A percentile compares a stretch with the other conserved stretches of the same genome.
Conservation (phyloP, 2,888 invertebrate species). For the Gnatocerus cornutus region DNA sequence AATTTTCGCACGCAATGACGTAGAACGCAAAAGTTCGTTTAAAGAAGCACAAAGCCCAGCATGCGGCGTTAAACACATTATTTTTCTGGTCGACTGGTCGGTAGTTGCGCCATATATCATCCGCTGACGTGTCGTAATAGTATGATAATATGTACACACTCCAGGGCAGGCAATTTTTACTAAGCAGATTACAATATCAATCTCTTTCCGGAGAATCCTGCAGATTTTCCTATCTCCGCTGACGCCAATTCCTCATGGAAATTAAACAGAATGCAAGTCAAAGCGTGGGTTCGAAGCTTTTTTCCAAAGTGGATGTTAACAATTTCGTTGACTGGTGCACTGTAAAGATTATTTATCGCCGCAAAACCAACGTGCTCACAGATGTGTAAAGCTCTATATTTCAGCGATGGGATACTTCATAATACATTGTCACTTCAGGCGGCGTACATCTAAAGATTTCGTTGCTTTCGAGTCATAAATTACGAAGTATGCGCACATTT, state of each 20-base stretch:
- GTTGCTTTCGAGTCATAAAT: slow-evolving; percentile 52
- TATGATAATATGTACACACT: slow-evolving; percentile 73
- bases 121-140: slow-evolving; percentile 72
- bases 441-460: slow-evolving; percentile 53
- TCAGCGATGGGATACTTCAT: slow-evolving; percentile 53
- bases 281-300: neutral
- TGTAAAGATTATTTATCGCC: slow-evolving; percentile 29
- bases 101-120: slow-evolving; percentile 70
- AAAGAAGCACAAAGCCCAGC: slow-evolving; percentile 46
- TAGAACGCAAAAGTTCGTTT: slow-evolving; percentile 51
- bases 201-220: slow-evolving; percentile 67
- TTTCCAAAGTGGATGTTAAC: slow-evolving; percentile 13
- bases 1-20: slow-evolving; percentile 55
- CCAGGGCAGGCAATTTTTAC: slow-evolving; percentile 71
- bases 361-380: slow-evolving; percentile 54
- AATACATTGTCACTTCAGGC: slow-evolving; percentile 58
- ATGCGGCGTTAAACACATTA: slow-evolving; percentile 56
- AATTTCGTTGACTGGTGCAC: slow-evolving; percentile 13
- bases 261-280: slow-evolving; percentile 57
- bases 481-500: slow-evolving; percentile 36
- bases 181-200: slow-evolving; percentile 72
- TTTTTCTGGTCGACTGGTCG: slow-evolving; percentile 68
- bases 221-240: slow-evolving; percentile 62
- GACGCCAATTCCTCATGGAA: slow-evolving; percentile 66
- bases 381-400: slow-evolving; percentile 59